Percentiles rank a stretch among this genome's conserved stretches.
These are phyloP conservation scores for Eupeodes corollae DNA, from an alignment of 1,140 invertebrate genomes.

Conservation along the genomic window DNA sequence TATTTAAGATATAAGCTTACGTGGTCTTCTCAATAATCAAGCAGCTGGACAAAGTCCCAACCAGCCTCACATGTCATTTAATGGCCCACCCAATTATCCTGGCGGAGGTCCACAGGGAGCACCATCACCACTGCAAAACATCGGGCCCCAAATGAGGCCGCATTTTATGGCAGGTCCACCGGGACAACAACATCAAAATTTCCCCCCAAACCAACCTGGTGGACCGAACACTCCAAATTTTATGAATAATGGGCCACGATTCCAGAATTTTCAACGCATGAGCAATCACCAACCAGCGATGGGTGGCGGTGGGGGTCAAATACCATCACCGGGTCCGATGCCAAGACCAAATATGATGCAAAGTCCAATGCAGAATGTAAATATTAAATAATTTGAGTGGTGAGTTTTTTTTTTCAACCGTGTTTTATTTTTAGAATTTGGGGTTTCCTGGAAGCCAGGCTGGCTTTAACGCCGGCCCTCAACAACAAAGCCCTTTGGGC, in stretches of 20 bases:
- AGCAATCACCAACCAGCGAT: conserved; percentile 30
- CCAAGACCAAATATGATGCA: conserved; percentile 30
- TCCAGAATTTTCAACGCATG: conserved; percentile 34
- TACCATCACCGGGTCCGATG: conserved; percentile 27
- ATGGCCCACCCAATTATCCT: conserved; percentile 33
- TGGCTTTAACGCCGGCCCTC: conserved; percentile 34
- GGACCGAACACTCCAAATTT: conserved; percentile 27
- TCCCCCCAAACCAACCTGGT: conserved; percentile 27
- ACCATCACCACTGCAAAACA: conserved; percentile 30
- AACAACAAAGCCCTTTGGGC: conserved; percentile 26
- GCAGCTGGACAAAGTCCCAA: conserved; percentile 31
- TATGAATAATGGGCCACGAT: conserved; percentile 29
- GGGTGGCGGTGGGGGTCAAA: conserved; percentile 17
- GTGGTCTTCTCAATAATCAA: conserved; percentile 34
- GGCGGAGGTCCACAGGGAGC: conserved; percentile 27
- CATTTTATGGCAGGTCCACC: conserved; percentile 29
- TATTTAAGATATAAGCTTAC: conserved; percentile 32
- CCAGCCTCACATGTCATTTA: conserved; percentile 27
- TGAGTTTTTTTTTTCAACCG: conserved; percentile 2
- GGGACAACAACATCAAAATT: conserved; percentile 27
- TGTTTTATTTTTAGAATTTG: conserved; percentile 23
- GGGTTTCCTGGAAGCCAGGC: conserved; percentile 36
- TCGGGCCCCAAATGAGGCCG: conserved; percentile 30
- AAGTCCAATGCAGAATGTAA: conserved; percentile 37
- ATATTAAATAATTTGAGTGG: neutral